These are phyloP conservation scores for Montipora capitata DNA, from an alignment of 92 coral and sea anemone genomes.

Conservation along the genomic window DNA sequence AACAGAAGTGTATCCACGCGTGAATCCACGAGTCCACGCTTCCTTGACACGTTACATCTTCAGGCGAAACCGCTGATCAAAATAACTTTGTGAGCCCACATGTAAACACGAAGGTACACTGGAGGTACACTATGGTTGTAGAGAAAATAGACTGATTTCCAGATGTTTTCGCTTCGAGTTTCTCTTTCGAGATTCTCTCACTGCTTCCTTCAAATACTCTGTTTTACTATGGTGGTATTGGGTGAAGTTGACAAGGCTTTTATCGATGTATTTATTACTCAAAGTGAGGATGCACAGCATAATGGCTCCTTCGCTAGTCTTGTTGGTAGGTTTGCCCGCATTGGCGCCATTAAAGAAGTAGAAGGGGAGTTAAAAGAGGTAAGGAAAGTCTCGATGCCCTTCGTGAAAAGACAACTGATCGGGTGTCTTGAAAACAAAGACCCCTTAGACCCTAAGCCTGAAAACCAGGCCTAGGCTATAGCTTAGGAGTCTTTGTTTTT, in stretches of 20 bases:
- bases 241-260: constrained; percentile 70
- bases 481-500: no score
- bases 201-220: constrained; percentile 43
- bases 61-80: constrained; percentile 34
- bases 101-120: neutral
- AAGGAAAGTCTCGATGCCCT: neutral
- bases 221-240: constrained; percentile 39
- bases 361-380: constrained; percentile 73
- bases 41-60: neutral
- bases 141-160: constrained; percentile 13
- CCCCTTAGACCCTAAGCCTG: no score
- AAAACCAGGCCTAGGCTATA: no score
- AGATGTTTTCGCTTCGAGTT: constrained; percentile 48
- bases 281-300: constrained; percentile 29
- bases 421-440: no score
- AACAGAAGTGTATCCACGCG: neutral
- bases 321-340: constrained; percentile 68
- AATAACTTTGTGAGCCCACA: neutral
- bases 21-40: neutral
- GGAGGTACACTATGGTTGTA: neutral
- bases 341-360: constrained; percentile 73
- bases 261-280: constrained; percentile 48
- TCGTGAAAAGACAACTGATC: no score
- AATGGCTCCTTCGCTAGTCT: constrained; percentile 60
- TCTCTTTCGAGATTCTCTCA: constrained; percentile 26